Conservation (phyloP, 2,113 vertebrate genomes). For the Crypturellus undulatus region DNA sequence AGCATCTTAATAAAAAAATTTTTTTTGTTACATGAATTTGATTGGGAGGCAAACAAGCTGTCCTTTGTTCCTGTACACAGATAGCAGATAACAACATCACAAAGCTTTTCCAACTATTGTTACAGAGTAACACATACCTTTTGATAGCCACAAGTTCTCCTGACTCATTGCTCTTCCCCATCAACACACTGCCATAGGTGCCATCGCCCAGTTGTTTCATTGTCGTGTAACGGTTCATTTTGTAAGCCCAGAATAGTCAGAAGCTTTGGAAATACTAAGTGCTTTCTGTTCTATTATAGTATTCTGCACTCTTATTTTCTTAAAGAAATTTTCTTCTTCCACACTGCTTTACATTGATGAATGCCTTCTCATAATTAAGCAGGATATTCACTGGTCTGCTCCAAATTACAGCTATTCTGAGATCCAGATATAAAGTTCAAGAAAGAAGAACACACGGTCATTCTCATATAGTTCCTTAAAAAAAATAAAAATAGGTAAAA, state of each 20-base stretch:
- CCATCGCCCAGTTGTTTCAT: slow-evolving; percentile 94
- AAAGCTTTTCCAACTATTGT: not conserved
- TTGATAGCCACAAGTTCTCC: slow-evolving; percentile 98
- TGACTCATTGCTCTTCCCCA: slow-evolving; percentile 95
- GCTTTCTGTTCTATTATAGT: not conserved
- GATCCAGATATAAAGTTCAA: not conserved
- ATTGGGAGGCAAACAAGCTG: not conserved
- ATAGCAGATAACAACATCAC: not conserved
- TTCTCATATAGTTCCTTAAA: slow-evolving; percentile 46
- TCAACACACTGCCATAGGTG: slow-evolving; percentile 94
- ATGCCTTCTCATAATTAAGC: slow-evolving; percentile 33
- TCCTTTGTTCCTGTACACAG: not conserved
- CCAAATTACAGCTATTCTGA: slow-evolving; percentile 28
- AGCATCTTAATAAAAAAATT: not conserved
- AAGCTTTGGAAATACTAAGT: not conserved
- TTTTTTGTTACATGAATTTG: not conserved
- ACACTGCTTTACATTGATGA: not conserved
- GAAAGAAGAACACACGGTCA: slow-evolving; percentile 31
- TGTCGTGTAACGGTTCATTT: slow-evolving; percentile 96
- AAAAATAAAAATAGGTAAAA: not conserved
- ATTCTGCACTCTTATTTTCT: not conserved
- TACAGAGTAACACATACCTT: slow-evolving; percentile 77
- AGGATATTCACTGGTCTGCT: not conserved
- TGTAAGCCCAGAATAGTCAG: not conserved
- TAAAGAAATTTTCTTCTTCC: not conserved